Conservation (phyloP, 2,113 vertebrate species). For the Chloropsis hardwickii region DNA sequence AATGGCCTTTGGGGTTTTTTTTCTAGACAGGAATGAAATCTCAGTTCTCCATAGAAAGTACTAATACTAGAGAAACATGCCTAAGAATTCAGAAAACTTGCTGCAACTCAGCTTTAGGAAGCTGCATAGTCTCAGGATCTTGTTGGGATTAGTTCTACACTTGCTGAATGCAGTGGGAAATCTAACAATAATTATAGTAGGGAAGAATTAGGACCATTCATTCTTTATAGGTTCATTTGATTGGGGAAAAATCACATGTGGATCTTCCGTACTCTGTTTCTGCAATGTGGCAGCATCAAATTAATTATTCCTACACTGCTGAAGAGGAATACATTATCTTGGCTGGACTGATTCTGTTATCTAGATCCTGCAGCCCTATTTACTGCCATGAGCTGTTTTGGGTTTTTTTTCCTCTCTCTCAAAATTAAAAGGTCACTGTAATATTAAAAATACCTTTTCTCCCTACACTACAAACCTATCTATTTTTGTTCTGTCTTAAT, state of each 20-base stretch:
- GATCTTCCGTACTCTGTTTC: not conserved
- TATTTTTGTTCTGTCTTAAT: not conserved
- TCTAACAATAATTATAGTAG: not conserved
- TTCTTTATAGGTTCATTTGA: not conserved
- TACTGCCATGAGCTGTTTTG: not conserved
- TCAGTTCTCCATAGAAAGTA: slow-evolving; percentile 18
- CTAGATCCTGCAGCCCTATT: not conserved
- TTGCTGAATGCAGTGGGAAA: not conserved
- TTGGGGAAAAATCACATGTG: not conserved
- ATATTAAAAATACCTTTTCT: slow-evolving; percentile 37
- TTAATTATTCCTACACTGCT: not conserved
- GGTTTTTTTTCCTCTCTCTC: not conserved
- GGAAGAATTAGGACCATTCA: not conserved
- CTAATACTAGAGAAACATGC: not conserved
- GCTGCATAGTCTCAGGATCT: slow-evolving; percentile 23
- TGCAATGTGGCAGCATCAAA: not conserved
- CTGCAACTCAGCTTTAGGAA: slow-evolving; percentile 22
- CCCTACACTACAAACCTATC: not conserved
- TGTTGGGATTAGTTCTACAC: not conserved
- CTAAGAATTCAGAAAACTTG: slow-evolving; percentile 25
- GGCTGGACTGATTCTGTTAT: not conserved
- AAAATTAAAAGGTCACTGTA: not conserved
- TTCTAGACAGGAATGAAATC: slow-evolving; percentile 44
- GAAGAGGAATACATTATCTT: not conserved
- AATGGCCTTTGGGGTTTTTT: not conserved